A percentile compares a stretch with the other conserved stretches of the same genome.
phyloP scores from a whole-genome alignment of 2,888 invertebrate genomes.

The Aleiodes leptofemur region DNA sequence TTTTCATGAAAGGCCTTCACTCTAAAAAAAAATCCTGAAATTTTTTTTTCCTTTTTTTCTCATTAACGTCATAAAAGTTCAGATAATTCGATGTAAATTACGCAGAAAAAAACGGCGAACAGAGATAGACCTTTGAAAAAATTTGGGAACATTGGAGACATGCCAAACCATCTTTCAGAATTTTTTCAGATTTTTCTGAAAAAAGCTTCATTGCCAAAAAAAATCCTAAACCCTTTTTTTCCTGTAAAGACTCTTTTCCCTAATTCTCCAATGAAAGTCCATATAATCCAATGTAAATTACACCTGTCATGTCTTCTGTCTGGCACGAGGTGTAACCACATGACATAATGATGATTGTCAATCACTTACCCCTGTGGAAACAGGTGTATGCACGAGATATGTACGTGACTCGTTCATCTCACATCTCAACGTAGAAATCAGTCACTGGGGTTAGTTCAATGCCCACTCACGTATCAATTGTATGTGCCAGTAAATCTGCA shows the following conservation, averaged over 20 bases:
- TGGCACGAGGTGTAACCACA: conserved; percentile 58
- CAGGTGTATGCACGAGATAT: conserved; percentile 42
- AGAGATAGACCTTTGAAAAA: too few relatives aligned
- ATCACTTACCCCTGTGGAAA: conserved; percentile 56
- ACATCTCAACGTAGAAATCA: conserved; percentile 20
- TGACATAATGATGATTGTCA: conserved; percentile 63
- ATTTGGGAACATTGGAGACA: too few relatives aligned
- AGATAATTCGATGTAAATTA: conserved; percentile 54
- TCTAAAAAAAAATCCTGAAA: too few relatives aligned
- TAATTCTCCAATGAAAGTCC: too few relatives aligned
- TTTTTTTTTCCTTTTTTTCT: too few relatives aligned
- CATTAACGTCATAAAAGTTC: too few relatives aligned
- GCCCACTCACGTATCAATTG: conserved; percentile 53
- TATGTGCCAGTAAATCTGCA: conserved; percentile 29
- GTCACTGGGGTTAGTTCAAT: conserved; percentile 48
- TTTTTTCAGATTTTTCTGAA: too few relatives aligned
- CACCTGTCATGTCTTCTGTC: conserved; percentile 42
- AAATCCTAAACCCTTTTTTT: too few relatives aligned
- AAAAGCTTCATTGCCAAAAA: neutral
- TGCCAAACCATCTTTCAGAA: too few relatives aligned
- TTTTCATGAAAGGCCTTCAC: neutral
- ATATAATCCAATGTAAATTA: conserved; percentile 54
- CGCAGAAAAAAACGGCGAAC: neutral
- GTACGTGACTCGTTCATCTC: conserved; percentile 47
- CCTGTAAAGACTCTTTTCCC: too few relatives aligned